Evolutionary conservation across 2,113 vertebrate genomes (phyloP).

Genomic region (Scomber scombrus): DNA sequence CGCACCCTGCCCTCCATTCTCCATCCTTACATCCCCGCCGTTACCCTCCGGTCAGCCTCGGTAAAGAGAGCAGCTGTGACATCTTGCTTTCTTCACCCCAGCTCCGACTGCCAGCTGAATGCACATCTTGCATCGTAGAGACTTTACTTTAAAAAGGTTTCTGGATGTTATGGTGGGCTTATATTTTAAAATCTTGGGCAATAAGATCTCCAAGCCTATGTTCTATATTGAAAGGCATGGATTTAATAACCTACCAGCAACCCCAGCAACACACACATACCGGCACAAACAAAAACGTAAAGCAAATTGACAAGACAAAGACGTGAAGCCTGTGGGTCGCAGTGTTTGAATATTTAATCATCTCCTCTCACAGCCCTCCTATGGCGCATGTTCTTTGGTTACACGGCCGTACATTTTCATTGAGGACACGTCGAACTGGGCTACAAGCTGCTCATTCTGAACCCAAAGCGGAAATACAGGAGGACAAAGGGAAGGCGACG

Average conservation of each 20-base stretch:
- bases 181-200: constrained; percentile 25
- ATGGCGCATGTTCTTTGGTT: constrained; percentile 51
- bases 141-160: constrained; percentile 5
- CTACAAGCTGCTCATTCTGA: constrained; percentile 30
- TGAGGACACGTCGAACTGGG: constrained; percentile 1
- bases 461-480: neutral
- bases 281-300: constrained; percentile 22
- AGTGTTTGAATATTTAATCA: constrained; percentile 73
- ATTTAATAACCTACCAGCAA: constrained; percentile 55
- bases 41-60: neutral
- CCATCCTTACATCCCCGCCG: constrained; percentile 1
- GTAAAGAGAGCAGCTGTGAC: constrained; percentile 15
- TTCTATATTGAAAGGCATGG: constrained; percentile 19
- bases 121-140: constrained; percentile 9
- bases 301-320: constrained; percentile 35
- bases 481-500: neutral
- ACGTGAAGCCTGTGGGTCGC: constrained; percentile 35
- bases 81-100: neutral
- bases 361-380: constrained; percentile 32
- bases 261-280: neutral
- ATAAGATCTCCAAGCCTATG: constrained; percentile 46
- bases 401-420: constrained; percentile 57
- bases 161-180: neutral
- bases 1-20: constrained; percentile 10
- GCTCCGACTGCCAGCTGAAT: neutral